A percentile compares a stretch with the other conserved stretches of the same genome.
These are phyloP conservation scores for Oryctes rhinoceros DNA, from an alignment of 1,140 invertebrate genomes.

Conservation along the genomic window DNA sequence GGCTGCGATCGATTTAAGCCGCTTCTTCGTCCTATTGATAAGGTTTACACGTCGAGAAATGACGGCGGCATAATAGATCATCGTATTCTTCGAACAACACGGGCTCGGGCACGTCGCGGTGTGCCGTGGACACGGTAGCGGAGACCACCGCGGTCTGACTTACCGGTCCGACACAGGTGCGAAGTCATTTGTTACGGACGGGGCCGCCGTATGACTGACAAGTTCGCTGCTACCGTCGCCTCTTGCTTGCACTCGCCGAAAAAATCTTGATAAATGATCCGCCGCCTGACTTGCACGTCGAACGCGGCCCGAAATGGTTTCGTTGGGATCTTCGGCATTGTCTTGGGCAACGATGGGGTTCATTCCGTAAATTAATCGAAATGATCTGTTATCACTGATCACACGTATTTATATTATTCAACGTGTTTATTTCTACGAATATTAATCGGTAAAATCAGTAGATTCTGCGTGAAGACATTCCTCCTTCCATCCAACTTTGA, in stretches of 20 bases:
- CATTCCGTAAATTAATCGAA: too few species aligned
- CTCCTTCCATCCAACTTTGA: too few species aligned
- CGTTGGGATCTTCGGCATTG: too few species aligned
- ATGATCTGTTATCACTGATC: too few species aligned
- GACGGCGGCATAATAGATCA: slow-evolving; percentile 8
- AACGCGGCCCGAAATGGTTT: too few species aligned
- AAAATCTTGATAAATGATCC: slow-evolving; percentile 13
- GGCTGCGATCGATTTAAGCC: neutral
- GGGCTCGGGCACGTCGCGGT: neutral
- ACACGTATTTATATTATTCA: too few species aligned
- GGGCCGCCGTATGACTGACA: slow-evolving; percentile 6
- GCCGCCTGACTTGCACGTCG: too few species aligned
- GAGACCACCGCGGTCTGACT: slow-evolving; percentile 7
- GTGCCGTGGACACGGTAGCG: slow-evolving; percentile 11
- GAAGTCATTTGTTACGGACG: slow-evolving; percentile 13
- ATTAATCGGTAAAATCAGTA: too few species aligned
- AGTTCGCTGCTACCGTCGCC: neutral
- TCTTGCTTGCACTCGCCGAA: slow-evolving; percentile 1
- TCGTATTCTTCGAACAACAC: slow-evolving; percentile 5
- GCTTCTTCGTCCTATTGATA: neutral
- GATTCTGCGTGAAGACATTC: too few species aligned
- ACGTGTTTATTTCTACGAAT: too few species aligned
- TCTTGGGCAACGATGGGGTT: too few species aligned
- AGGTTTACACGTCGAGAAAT: neutral
- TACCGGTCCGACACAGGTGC: slow-evolving; percentile 5